A percentile compares a stretch with the other conserved stretches of the same genome.
phyloP scores from a whole-genome alignment of 2,888 invertebrate species.

The Eudemis profundana region DNA sequence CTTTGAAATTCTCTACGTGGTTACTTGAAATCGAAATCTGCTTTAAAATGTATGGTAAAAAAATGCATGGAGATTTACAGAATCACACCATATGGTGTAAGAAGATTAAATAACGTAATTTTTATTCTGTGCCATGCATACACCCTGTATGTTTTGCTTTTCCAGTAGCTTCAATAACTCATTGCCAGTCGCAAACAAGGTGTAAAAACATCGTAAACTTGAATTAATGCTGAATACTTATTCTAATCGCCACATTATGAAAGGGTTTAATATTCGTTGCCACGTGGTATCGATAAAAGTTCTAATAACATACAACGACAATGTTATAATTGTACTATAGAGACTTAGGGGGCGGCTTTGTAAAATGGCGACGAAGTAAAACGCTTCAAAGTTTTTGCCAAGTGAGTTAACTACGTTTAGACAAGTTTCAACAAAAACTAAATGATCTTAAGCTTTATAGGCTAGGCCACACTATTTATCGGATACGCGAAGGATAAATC shows the following conservation, averaged over 20 bases:
- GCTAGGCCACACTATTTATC: constrained; percentile 54
- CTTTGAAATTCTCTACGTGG: too few relatives aligned
- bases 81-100: too few relatives aligned
- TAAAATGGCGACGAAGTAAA: neutral
- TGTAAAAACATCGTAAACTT: constrained; percentile 75
- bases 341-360: neutral
- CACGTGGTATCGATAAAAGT: constrained; percentile 72
- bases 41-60: too few relatives aligned
- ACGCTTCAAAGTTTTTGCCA: neutral
- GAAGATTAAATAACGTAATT: too few relatives aligned
- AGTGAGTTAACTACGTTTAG: neutral
- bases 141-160: neutral
- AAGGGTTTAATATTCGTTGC: constrained; percentile 54
- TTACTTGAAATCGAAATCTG: too few relatives aligned
- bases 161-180: neutral
- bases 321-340: neutral
- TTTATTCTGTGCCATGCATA: neutral
- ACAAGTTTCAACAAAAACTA: constrained; percentile 17
- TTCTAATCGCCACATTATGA: constrained; percentile 51
- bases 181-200: constrained; percentile 52
- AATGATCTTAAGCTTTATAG: constrained; percentile 11
- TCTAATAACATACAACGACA: constrained; percentile 49
- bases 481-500: constrained; percentile 69
- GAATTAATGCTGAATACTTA: constrained; percentile 55
- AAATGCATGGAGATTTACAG: too few relatives aligned